phyloP scores from a whole-genome alignment of 2,113 vertebrate species.

The Myanophis thanlyinensis region DNA sequence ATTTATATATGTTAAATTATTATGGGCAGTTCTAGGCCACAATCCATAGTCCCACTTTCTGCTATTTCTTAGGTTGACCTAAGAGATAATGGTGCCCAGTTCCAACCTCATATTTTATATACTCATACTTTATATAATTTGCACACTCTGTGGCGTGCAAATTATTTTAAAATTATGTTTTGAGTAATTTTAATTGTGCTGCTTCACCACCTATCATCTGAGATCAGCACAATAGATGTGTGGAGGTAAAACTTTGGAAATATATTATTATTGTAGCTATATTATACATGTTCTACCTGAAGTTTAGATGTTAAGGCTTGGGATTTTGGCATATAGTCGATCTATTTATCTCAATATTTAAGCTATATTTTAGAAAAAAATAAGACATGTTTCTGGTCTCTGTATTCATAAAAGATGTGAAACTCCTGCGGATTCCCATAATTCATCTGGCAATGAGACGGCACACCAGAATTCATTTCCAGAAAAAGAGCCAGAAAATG shows the following conservation, averaged over 20 bases:
- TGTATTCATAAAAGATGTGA: constrained; percentile 72
- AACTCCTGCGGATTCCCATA: constrained; percentile 82
- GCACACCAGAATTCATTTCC: constrained; percentile 69
- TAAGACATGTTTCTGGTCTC: constrained; percentile 37
- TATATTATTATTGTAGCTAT: not conserved
- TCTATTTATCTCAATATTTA: not conserved
- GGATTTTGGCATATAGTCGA: not conserved
- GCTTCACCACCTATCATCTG: not conserved
- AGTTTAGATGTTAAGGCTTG: not conserved
- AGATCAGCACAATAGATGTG: not conserved
- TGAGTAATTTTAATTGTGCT: not conserved
- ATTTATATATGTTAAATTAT: not conserved
- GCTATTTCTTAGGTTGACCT: not conserved
- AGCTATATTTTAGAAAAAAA: not conserved
- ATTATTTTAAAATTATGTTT: too few relatives aligned
- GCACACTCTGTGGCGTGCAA: not conserved
- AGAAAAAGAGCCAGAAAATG: constrained; percentile 75
- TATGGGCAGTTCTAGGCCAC: not conserved
- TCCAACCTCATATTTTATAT: not conserved
- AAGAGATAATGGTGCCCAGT: not conserved
- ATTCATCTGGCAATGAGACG: constrained; percentile 70
- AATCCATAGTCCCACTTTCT: too few relatives aligned
- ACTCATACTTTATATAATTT: not conserved
- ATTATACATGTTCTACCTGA: not conserved
- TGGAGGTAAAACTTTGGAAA: not conserved